Evolutionary conservation across 2,888 invertebrate genomes (phyloP).

Genomic region (Pachliopta kotzebuea): DNA sequence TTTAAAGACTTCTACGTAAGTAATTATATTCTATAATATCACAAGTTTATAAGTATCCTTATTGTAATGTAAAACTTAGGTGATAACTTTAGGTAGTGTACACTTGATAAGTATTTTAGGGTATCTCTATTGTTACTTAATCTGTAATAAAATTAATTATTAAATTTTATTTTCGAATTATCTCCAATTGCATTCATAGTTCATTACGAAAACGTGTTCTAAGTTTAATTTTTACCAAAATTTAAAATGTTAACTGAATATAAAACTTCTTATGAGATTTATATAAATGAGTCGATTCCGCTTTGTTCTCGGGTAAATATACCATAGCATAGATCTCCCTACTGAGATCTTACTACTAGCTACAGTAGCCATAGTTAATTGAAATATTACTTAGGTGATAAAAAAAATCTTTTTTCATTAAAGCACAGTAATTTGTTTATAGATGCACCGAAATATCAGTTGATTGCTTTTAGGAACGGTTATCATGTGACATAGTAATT

Average conservation of each 20-base stretch:
- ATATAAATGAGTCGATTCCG: not conserved
- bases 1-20: constrained; percentile 79
- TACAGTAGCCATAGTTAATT: not conserved
- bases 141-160: not conserved
- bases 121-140: constrained; percentile 6
- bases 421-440: not conserved
- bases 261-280: not conserved
- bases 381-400: not conserved
- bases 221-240: too few species aligned
- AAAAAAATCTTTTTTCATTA: not conserved
- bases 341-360: not conserved
- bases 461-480: constrained; percentile 9
- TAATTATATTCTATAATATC: constrained; percentile 52
- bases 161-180: not conserved
- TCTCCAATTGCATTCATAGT: not conserved
- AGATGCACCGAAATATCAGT: constrained; percentile 16
- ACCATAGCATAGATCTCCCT: not conserved
- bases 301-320: not conserved
- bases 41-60: constrained; percentile 30
- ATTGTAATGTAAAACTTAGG: constrained; percentile 20
- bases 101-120: constrained; percentile 12
- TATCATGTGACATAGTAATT: not conserved
- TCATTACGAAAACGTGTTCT: not conserved
- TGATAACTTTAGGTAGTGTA: constrained; percentile 24
- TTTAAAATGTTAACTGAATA: too few species aligned